Conservation (phyloP, 1,140 invertebrate species). For the Myzus persicae region DNA sequence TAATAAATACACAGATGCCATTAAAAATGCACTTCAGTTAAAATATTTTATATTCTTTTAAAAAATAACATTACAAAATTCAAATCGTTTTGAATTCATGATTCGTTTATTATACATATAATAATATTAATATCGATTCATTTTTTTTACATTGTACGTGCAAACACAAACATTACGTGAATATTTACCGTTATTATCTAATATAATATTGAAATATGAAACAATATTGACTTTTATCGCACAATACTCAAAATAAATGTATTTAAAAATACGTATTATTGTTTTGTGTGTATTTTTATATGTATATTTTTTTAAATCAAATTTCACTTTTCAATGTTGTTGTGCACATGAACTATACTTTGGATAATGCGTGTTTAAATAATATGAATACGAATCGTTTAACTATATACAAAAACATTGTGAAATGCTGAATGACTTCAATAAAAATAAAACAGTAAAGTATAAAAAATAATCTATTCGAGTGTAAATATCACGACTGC, state of each 20-base stretch:
- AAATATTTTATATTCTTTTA: background rate
- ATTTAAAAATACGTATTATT: background rate
- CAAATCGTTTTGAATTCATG: background rate
- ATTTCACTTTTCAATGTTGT: background rate
- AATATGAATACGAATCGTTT: background rate
- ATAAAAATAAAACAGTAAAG: background rate
- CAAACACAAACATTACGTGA: background rate
- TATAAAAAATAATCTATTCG: background rate
- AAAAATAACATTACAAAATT: background rate
- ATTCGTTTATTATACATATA: background rate
- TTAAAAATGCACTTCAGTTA: background rate
- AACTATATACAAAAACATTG: background rate
- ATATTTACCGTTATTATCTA: constrained; percentile 2
- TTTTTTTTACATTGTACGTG: background rate
- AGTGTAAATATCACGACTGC: background rate
- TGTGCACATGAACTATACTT: background rate
- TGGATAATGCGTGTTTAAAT: background rate
- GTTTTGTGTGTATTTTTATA: background rate
- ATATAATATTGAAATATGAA: background rate
- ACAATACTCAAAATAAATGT: background rate
- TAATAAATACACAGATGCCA: background rate
- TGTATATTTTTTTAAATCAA: background rate
- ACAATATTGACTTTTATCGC: background rate
- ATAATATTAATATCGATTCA: background rate
- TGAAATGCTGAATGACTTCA: background rate